phyloP scores from a whole-genome alignment of 2,113 vertebrate species.

The Blennius ocellaris region DNA sequence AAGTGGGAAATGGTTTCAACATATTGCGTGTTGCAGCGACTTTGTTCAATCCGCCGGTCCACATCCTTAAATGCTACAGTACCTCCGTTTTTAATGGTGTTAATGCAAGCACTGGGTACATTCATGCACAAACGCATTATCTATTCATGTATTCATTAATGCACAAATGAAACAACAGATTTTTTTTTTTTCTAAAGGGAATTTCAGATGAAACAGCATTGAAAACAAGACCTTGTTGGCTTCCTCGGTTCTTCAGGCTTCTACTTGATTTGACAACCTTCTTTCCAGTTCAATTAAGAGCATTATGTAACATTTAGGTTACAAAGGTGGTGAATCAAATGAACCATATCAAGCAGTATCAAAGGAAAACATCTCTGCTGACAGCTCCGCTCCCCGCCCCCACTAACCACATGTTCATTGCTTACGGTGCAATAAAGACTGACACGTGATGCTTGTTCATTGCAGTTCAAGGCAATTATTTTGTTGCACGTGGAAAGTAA shows the following conservation, averaged over 20 bases:
- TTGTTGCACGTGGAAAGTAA: slow-evolving; percentile 5
- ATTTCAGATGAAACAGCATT: not conserved
- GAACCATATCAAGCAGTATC: not conserved
- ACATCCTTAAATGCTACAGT: slow-evolving; percentile 39
- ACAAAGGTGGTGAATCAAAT: not conserved
- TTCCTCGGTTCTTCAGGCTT: slow-evolving; percentile 11
- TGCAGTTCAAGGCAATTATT: slow-evolving; percentile 21
- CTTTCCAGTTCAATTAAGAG: slow-evolving; percentile 10
- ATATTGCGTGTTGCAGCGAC: slow-evolving; percentile 41
- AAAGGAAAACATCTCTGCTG: slow-evolving; percentile 12
- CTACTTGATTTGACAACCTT: not conserved
- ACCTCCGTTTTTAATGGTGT: slow-evolving; percentile 41
- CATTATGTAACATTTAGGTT: not conserved
- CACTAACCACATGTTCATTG: slow-evolving; percentile 20
- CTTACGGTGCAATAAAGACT: slow-evolving; percentile 32
- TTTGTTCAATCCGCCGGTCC: slow-evolving; percentile 53
- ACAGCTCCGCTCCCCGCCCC: slow-evolving; percentile 2
- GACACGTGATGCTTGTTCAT: slow-evolving; percentile 23
- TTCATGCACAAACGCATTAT: slow-evolving; percentile 52
- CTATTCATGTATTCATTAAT: slow-evolving; percentile 32
- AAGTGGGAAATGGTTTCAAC: slow-evolving; percentile 55
- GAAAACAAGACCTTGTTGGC: slow-evolving; percentile 16
- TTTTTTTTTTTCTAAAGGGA: not conserved
- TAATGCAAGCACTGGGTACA: slow-evolving; percentile 55
- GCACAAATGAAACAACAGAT: slow-evolving; percentile 2